Evolutionary conservation across 2,797 vertebrate species (phyloP), one percentile per base, ranked within the genome.

Genomic region (Antennarius maculatus): DNA sequence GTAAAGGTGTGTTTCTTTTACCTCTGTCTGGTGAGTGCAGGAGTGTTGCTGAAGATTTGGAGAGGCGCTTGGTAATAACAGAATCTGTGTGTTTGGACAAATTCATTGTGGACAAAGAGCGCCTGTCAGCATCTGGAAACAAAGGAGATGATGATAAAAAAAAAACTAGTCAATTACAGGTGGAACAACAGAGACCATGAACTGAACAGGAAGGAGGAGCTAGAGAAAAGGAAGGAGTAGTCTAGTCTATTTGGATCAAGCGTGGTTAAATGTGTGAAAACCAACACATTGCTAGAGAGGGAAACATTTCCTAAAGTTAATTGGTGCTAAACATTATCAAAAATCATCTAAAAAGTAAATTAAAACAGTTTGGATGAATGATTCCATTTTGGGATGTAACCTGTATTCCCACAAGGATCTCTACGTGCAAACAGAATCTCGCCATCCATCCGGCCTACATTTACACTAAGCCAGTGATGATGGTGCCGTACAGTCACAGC

Each of bases 41-140:
- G 86, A 99, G 96, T 79, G 97, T 98, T 89, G 97, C 97, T 76
- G 96, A 99, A 85, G 97, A 99, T 47, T 91, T 95, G 73, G 97
- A 99, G 80, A 99, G 95, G 86, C 97, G 95, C 94, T 99, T 99
- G 93, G 93, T 97, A 92, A 99, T 97, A 87, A 98, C 93, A 55
- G 96, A 95, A 90, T 98, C 97, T 79, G 94, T 88, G 85, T 97
- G 96, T 94, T 97, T 98, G 92, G 96, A 96, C 91, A 99, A 95
- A 93, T 99, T 99, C 94, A 98, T 94, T 72, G 97, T 99, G 90
- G 97, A 99, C 91, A 98, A 94, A 76, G 97, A 97, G 54, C 97
- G 89, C 92, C 97, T 96, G 91, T 96, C 96, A 90, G 94, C 92
- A 95, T 98, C 97, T 99, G 94, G 89, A 74, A 67, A 76, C 42